Evolutionary conservation across 2,113 vertebrate genomes (phyloP), one percentile per base, ranked within the genome.

Genomic region (Helogale parvula): DNA sequence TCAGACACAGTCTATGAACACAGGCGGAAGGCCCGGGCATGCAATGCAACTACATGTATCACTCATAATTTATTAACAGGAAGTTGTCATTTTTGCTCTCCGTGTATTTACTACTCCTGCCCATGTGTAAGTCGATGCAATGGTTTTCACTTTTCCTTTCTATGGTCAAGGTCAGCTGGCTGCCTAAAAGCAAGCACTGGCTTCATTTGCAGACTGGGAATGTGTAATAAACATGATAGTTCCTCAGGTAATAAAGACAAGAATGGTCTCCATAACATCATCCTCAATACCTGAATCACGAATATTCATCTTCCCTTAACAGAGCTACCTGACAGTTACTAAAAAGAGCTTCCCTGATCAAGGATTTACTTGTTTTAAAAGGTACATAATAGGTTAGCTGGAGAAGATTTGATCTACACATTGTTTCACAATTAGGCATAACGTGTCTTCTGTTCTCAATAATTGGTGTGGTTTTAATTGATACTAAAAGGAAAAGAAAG

Each of bases 31-130:
- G 29, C 23, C 47, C 35, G 35, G 77, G 9, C 47, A 80, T 19
- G 35, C 41, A 27, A 54, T 29, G 54, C 23, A 82, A 81, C 79
- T 69, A 92, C 89, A 95, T 69, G 90, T 81, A 97, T 50, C 41
- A 10, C 91, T 94, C 89, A 86, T 89, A 85, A 97, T 47, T 97
- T 95, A 97, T 84, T 95, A 83, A 97, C 15, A 95, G 52, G 88
- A 96, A 82, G 52, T 29, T 29, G 1, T 76, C 83, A 41, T 86
- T 94, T 47, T 86, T 21, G 8, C 27, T 68, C 47, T 15, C 71
- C 83, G 38, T 81, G 91, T 96, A 93, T 93, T 93, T 96, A 96
- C 69, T 88, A 90, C 27, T 69, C 47, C 47, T 80, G n/a, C 68
- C 76, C 50, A 74, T 5, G 16, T 38, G 45, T 19, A 88, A 74